phyloP scores from a whole-genome alignment of 2,113 vertebrate species.

The Psammodynastes pulverulentus region DNA sequence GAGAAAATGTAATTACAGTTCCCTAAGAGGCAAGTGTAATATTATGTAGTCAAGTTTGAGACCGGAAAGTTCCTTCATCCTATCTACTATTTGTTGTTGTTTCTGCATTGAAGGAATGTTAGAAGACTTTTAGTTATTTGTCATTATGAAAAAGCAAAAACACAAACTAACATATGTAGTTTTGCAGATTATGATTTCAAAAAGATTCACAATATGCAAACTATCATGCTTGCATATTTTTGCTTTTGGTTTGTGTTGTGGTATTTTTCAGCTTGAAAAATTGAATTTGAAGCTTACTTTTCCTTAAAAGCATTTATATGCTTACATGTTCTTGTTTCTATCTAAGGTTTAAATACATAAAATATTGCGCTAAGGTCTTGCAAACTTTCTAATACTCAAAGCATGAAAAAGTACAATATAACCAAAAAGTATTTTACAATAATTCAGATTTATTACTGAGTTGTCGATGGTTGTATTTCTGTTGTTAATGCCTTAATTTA shows the following conservation, averaged over 20 bases:
- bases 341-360: not conserved
- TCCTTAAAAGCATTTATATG: not conserved
- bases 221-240: not conserved
- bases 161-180: not conserved
- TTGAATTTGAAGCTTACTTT: too few relatives aligned
- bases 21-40: too few relatives aligned
- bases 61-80: not conserved
- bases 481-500: not conserved
- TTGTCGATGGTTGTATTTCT: not conserved
- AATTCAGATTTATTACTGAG: not conserved
- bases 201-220: not conserved
- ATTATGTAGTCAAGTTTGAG: conserved; percentile 10
- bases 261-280: not conserved
- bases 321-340: not conserved
- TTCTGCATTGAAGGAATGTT: not conserved
- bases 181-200: not conserved
- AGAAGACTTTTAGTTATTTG: not conserved
- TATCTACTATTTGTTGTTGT: not conserved
- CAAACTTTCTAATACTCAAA: not conserved
- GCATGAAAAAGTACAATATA: not conserved
- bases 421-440: not conserved
- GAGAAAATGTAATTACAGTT: conserved; percentile 40
- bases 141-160: not conserved
- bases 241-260: not conserved
- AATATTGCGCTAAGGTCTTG: not conserved